Percentiles rank a stretch among this genome's conserved stretches.
Conservation (phyloP, 2,888 invertebrate genomes). For the Alsophila aescularia region DNA sequence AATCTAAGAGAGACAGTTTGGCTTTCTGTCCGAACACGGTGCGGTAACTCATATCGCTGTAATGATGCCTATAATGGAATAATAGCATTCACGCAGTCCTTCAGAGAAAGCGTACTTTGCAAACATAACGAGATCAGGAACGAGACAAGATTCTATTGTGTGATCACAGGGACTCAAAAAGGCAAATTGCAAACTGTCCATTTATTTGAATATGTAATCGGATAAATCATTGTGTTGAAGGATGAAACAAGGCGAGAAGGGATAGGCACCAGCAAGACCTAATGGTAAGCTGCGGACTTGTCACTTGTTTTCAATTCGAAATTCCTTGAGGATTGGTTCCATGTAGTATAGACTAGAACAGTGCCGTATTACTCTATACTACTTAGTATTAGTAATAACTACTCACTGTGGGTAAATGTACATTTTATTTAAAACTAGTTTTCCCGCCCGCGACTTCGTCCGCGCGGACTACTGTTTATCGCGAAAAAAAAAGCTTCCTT, state of each 20-base stretch:
- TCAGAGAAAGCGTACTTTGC: constrained; percentile 44
- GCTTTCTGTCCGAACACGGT: constrained; percentile 67
- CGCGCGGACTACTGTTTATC: no score
- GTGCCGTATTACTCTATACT: no score
- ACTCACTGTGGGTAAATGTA: no score
- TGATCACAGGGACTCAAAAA: constrained; percentile 3
- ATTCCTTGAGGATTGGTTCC: not conserved
- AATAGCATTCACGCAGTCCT: constrained; percentile 51
- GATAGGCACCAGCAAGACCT: not conserved
- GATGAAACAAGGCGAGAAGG: constrained; percentile 12
- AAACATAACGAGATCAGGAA: constrained; percentile 36
- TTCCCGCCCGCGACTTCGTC: no score
- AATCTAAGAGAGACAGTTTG: constrained; percentile 72
- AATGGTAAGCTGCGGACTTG: not conserved
- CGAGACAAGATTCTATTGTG: constrained; percentile 9
- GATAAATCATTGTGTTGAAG: constrained; percentile 19
- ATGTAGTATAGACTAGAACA: not conserved
- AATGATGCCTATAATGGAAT: constrained; percentile 73
- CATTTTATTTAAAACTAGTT: no score
- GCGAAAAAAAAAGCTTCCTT: no score
- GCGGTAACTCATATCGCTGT: constrained; percentile 72
- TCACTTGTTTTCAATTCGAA: not conserved
- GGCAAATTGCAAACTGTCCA: not conserved
- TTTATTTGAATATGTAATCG: constrained; percentile 17
- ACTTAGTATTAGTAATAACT: no score